A percentile compares a stretch with the other conserved stretches of the same genome.
These are phyloP conservation scores for Centruroides sculpturatus DNA, from an alignment of 1,140 invertebrate genomes.

Conservation along the genomic window DNA sequence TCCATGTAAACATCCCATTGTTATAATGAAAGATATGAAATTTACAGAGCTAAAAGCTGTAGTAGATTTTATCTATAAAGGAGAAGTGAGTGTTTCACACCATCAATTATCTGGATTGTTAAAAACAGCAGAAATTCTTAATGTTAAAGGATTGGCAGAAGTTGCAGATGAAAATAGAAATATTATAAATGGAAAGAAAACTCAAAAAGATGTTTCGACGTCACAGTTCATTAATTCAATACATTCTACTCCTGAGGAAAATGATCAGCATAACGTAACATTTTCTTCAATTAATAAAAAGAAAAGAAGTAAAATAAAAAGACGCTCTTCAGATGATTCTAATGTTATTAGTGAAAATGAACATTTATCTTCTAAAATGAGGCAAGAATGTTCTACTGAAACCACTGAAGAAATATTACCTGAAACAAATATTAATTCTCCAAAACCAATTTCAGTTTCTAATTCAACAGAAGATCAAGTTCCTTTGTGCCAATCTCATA, in stretches of 20 bases:
- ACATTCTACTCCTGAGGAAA: neutral
- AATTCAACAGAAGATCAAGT: too few relatives aligned
- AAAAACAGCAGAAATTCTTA: constrained; percentile 76
- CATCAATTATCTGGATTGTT: constrained; percentile 73
- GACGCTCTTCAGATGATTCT: neutral
- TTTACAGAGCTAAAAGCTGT: constrained; percentile 77
- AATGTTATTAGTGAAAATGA: too few relatives aligned
- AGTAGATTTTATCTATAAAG: constrained; percentile 88
- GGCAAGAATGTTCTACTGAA: too few relatives aligned
- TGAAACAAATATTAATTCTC: too few relatives aligned
- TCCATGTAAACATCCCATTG: constrained; percentile 74
- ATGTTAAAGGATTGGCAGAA: constrained; percentile 56
- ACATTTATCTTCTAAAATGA: too few relatives aligned
- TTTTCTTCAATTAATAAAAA: too few relatives aligned
- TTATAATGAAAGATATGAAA: constrained; percentile 81
- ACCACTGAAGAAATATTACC: too few relatives aligned
- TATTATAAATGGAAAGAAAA: neutral
- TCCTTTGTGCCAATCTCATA: too few relatives aligned
- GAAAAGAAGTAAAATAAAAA: neutral
- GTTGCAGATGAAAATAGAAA: constrained; percentile 41
- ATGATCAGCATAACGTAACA: too few relatives aligned
- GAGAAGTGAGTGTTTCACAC: constrained; percentile 83
- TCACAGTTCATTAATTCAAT: too few relatives aligned
- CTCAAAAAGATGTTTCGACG: neutral
- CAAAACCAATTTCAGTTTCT: too few relatives aligned